A percentile compares a stretch with the other conserved stretches of the same genome.
phyloP scores from a whole-genome alignment of 92 coral and sea anemone genomes.

The Phenganax subtilis region DNA sequence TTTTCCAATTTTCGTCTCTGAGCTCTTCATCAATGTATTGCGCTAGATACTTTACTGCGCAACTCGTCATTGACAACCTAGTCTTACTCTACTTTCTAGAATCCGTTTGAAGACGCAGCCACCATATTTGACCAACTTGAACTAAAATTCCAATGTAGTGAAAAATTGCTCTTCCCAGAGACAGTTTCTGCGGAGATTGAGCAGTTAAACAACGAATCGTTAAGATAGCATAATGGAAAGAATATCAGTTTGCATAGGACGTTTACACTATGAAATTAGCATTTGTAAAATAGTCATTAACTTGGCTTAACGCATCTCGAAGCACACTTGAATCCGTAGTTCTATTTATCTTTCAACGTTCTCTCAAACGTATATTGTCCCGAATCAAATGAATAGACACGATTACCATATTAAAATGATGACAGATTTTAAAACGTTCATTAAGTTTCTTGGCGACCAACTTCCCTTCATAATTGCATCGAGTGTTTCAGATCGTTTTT shows the following conservation, averaged over 20 bases:
- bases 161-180: conserved; percentile 71
- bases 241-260: neutral
- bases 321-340: too few species aligned
- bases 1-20: neutral
- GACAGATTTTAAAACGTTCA: conserved; percentile 1
- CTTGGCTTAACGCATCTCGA: too few species aligned
- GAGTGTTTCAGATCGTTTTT: neutral
- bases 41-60: neutral
- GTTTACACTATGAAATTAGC: neutral
- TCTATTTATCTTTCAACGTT: neutral
- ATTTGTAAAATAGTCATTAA: too few species aligned
- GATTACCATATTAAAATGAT: neutral
- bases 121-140: conserved; percentile 62
- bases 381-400: neutral
- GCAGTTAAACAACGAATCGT: neutral
- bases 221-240: neutral
- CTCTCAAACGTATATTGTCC: neutral
- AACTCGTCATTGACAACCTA: neutral
- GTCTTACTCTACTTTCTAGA: conserved; percentile 36
- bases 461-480: neutral
- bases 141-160: conserved; percentile 54
- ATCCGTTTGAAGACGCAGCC: conserved; percentile 71
- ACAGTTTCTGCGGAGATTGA: conserved; percentile 41
- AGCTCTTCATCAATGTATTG: neutral
- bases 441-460: conserved; percentile 1